These are phyloP conservation scores for Nesidiocoris tenuis DNA, from an alignment of 2,888 invertebrate genomes.

Conservation along the genomic window DNA sequence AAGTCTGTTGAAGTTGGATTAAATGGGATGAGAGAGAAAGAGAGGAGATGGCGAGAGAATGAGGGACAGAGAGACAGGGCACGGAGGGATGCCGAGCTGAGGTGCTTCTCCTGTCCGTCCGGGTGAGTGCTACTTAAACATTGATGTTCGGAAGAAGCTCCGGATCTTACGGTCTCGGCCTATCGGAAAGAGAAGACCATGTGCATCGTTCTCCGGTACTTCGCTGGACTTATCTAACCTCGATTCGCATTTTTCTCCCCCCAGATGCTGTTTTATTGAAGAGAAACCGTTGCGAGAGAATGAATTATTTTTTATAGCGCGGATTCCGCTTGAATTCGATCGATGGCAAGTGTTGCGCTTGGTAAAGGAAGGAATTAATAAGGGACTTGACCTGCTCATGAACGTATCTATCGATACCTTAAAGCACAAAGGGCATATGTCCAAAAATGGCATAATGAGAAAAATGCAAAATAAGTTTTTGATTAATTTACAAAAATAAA, in stretches of 20 bases:
- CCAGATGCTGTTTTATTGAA: too few species aligned
- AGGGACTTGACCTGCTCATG: too few species aligned
- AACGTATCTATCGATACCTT: too few species aligned
- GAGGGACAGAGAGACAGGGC: background rate
- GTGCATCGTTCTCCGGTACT: background rate
- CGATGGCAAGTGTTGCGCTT: too few species aligned
- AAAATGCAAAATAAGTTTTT: too few species aligned
- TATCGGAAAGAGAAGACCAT: background rate
- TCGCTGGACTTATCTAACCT: background rate
- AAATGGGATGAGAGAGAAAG: conserved; percentile 19
- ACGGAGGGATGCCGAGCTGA: background rate
- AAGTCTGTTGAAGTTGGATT: conserved; percentile 44
- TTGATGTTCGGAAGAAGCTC: conserved; percentile 29
- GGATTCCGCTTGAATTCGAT: too few species aligned
- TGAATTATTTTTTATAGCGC: too few species aligned
- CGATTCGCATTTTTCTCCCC: background rate
- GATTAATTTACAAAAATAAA: too few species aligned
- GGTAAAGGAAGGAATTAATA: too few species aligned
- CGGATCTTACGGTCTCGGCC: conserved; percentile 13
- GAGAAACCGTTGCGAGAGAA: too few species aligned
- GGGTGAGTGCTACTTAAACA: conserved; percentile 42
- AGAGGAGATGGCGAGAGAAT: conserved; percentile 3
- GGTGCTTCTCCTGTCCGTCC: background rate
- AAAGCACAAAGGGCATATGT: too few species aligned
- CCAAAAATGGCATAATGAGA: too few species aligned